These are phyloP conservation scores for Vulpes vulpes DNA, from an alignment of 2,113 vertebrate genomes.

Conservation along the genomic window DNA sequence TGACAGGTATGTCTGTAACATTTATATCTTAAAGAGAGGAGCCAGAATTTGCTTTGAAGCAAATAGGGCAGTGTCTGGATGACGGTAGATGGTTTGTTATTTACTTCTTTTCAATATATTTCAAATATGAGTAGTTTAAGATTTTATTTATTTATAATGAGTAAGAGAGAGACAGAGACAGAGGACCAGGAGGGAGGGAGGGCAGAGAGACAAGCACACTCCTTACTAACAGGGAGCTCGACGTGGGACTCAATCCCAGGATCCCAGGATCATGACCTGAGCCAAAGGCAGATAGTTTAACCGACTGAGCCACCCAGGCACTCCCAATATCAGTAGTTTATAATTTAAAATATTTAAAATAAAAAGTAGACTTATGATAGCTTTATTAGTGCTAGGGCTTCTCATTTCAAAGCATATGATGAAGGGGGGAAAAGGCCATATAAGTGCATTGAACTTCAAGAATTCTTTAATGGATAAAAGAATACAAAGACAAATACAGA, in stretches of 20 bases:
- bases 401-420: conserved; percentile 26
- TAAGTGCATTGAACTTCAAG: neutral
- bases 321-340: neutral
- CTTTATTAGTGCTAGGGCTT: neutral
- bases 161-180: neutral
- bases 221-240: neutral
- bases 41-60: conserved; percentile 50
- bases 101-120: conserved; percentile 39
- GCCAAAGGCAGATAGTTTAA: neutral
- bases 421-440: neutral
- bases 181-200: neutral
- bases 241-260: neutral
- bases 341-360: conserved; percentile 12
- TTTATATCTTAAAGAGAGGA: conserved; percentile 36
- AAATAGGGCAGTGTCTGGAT: neutral
- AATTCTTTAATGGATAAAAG: conserved; percentile 8
- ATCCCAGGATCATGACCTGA: neutral
- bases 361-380: neutral
- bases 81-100: neutral
- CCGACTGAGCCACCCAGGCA: neutral
- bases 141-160: neutral
- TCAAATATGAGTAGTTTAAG: neutral
- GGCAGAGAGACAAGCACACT: neutral
- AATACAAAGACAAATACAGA: neutral
- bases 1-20: neutral